phyloP scores from a whole-genome alignment of 2,113 vertebrate species.

The Bungarus multicinctus region DNA sequence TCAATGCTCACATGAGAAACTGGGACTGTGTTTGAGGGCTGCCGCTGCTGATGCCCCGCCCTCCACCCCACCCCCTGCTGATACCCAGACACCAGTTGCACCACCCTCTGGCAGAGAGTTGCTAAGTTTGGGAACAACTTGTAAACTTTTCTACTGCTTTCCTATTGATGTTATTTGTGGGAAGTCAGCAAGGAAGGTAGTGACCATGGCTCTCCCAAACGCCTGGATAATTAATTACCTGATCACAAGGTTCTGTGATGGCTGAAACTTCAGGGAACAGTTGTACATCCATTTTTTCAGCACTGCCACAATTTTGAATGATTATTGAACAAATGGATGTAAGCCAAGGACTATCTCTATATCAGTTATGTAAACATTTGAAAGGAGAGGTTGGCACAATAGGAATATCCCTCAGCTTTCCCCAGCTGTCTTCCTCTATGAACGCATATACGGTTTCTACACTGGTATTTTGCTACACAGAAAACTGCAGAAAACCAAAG shows the following conservation, averaged over 20 bases:
- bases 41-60: too few relatives aligned
- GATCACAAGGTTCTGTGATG: not conserved
- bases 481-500: not conserved
- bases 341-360: not conserved
- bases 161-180: not conserved
- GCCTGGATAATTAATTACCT: not conserved
- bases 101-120: too few relatives aligned
- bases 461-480: not conserved
- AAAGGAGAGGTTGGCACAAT: not conserved
- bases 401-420: not conserved
- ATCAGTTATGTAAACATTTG: not conserved
- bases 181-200: not conserved
- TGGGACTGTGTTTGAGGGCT: too few relatives aligned
- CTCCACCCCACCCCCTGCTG: too few relatives aligned
- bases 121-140: not conserved
- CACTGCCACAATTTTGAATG: not conserved
- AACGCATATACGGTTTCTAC: not conserved
- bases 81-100: too few relatives aligned
- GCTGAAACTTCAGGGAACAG: not conserved
- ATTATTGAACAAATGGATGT: not conserved
- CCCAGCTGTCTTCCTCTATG: not conserved
- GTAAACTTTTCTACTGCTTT: not conserved
- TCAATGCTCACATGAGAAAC: too few relatives aligned
- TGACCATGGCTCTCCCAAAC: not conserved
- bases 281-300: not conserved